These are phyloP conservation scores for Sialia sialis DNA, from an alignment of 2,113 vertebrate genomes.

Conservation along the genomic window DNA sequence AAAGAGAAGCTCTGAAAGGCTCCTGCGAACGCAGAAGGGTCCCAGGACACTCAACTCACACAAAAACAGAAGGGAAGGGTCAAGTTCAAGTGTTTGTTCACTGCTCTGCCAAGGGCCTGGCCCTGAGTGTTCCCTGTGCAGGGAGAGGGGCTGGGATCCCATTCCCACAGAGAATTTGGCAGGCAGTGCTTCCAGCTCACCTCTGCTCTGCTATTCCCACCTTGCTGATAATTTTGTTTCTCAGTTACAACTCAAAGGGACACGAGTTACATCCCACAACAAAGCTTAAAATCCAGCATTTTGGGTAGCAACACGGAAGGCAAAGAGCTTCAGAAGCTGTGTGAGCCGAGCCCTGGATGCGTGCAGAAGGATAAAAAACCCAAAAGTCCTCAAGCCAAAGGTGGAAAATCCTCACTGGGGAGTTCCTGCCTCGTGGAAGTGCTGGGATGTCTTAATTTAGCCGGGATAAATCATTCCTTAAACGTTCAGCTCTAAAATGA, in stretches of 20 bases:
- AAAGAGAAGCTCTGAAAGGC: slow-evolving; percentile 31
- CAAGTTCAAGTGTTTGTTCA: background rate
- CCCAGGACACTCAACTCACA: background rate
- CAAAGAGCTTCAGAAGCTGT: background rate
- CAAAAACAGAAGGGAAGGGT: background rate
- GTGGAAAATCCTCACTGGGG: background rate
- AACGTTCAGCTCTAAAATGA: background rate
- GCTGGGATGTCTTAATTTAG: background rate
- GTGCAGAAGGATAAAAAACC: background rate
- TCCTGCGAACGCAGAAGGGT: background rate
- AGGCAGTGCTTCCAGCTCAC: background rate
- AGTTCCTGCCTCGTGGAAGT: background rate
- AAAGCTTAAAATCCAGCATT: background rate
- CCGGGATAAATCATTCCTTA: background rate
- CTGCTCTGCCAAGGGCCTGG: background rate
- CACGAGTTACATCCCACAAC: background rate
- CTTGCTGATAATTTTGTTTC: background rate
- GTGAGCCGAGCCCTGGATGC: background rate
- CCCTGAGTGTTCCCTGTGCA: background rate
- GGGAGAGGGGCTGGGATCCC: background rate
- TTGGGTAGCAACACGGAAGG: background rate
- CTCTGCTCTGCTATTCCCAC: background rate
- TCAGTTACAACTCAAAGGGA: background rate
- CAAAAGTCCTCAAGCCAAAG: background rate
- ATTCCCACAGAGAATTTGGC: background rate